A percentile compares a stretch with the other conserved stretches of the same genome.
Evolutionary conservation across 2,113 vertebrate genomes (phyloP).

Genomic region (Aplodontia rufa): DNA sequence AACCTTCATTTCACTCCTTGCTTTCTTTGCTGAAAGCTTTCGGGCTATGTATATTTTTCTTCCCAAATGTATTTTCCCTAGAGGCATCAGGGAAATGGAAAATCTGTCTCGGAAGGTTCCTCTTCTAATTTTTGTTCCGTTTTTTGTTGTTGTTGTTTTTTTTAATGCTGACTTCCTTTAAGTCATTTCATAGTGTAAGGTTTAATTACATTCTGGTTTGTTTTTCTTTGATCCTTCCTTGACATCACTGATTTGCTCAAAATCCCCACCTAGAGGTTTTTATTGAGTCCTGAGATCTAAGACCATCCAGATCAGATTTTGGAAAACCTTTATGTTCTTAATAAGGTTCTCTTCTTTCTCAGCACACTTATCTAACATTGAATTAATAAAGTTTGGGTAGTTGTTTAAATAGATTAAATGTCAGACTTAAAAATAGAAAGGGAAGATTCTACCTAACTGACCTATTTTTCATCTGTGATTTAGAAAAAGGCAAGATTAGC

Average conservation of each 20-base stretch:
- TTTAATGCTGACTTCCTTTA: conserved; percentile 25
- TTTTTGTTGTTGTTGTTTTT: no score
- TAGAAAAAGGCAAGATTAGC: conserved; percentile 87
- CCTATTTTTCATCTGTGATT: conserved; percentile 87
- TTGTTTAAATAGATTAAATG: conserved; percentile 85
- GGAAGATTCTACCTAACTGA: conserved; percentile 80
- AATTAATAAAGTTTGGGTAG: conserved; percentile 85
- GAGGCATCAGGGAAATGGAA: neutral
- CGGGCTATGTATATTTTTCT: neutral
- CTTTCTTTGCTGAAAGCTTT: conserved; percentile 32
- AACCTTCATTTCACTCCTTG: neutral
- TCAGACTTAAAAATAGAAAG: conserved; percentile 78
- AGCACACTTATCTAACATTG: conserved; percentile 72
- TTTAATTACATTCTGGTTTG: conserved; percentile 15
- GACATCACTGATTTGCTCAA: neutral
- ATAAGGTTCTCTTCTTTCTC: conserved; percentile 61
- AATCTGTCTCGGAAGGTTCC: neutral
- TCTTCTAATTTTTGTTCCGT: neutral
- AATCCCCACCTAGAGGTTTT: conserved; percentile 12
- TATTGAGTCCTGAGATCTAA: neutral
- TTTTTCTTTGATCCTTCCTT: neutral
- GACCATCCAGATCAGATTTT: neutral
- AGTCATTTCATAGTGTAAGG: neutral
- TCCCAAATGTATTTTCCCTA: conserved; percentile 30
- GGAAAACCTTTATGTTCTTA: conserved; percentile 32